phyloP scores from a whole-genome alignment of 2,888 invertebrate genomes.

The Colostygia pectinataria region DNA sequence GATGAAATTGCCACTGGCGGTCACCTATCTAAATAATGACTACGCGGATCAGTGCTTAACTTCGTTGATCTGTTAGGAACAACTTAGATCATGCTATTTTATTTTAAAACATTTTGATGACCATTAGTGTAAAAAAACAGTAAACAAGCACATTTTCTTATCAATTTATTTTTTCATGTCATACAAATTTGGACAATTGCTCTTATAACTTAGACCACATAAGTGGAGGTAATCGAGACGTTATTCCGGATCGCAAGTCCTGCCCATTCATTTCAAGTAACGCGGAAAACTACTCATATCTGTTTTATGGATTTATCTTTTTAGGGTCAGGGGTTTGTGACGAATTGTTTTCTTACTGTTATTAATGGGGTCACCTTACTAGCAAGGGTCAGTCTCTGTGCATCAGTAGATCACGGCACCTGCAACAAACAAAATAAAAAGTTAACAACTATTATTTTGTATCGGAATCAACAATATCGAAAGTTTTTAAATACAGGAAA shows the following conservation, averaged over 20 bases:
- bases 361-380: constrained; percentile 21
- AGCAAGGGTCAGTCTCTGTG: constrained; percentile 16
- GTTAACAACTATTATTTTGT: too few relatives aligned
- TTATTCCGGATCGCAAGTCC: constrained; percentile 67
- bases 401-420: constrained; percentile 9
- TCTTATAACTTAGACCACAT: constrained; percentile 36
- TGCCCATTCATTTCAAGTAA: constrained; percentile 57
- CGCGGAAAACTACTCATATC: constrained; percentile 52
- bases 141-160: neutral
- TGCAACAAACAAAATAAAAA: constrained; percentile 13
- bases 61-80: too few relatives aligned
- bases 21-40: too few relatives aligned
- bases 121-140: too few relatives aligned
- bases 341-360: constrained; percentile 28
- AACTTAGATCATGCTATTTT: too few relatives aligned
- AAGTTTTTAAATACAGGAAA: too few relatives aligned
- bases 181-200: too few relatives aligned
- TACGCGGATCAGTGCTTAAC: too few relatives aligned
- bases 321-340: constrained; percentile 25
- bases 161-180: neutral
- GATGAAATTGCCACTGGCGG: too few relatives aligned
- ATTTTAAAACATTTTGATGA: too few relatives aligned
- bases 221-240: constrained; percentile 62
- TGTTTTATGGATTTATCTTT: constrained; percentile 30
- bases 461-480: too few relatives aligned